Evolutionary conservation across 2,888 invertebrate species (phyloP).

Genomic region (Theristus sp.): DNA sequence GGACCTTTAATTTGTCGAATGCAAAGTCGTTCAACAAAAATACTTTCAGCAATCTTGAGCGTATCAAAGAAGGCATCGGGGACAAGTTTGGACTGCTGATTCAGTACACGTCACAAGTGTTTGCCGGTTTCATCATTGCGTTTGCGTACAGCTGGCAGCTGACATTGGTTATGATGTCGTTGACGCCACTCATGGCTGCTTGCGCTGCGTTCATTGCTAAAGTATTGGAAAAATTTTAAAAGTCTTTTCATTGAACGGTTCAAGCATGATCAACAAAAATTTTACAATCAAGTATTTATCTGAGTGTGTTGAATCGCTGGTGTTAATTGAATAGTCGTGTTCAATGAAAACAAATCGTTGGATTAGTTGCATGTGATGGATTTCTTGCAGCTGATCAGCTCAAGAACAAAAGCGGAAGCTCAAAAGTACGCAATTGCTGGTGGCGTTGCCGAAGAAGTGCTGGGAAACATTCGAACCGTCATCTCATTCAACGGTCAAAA

Average conservation of each 20-base stretch:
- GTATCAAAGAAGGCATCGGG: slow-evolving; percentile 24
- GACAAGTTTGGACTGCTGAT: slow-evolving; percentile 25
- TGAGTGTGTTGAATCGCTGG: neutral
- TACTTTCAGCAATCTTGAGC: slow-evolving; percentile 19
- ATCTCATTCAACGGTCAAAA: slow-evolving; percentile 18
- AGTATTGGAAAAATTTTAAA: slow-evolving; percentile 8
- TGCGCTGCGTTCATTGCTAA: slow-evolving; percentile 20
- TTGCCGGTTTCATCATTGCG: slow-evolving; percentile 24
- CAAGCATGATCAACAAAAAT: too few species aligned
- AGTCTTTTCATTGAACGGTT: too few species aligned
- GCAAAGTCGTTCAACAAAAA: too few species aligned
- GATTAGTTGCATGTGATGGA: too few species aligned
- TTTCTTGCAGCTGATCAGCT: slow-evolving; percentile 31
- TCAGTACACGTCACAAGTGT: slow-evolving; percentile 14
- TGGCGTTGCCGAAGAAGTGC: slow-evolving; percentile 20
- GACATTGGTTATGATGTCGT: slow-evolving; percentile 25
- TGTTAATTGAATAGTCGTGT: neutral
- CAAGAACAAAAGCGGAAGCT: slow-evolving; percentile 33
- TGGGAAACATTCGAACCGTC: slow-evolving; percentile 18
- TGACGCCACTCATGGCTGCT: slow-evolving; percentile 21
- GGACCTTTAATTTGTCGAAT: too few species aligned
- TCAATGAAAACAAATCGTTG: too few species aligned
- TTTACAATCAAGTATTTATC: too few species aligned
- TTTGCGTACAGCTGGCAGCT: slow-evolving; percentile 25
- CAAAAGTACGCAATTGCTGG: slow-evolving; percentile 23